Conservation (phyloP, 1,140 invertebrate species). For the Papilio glaucus region DNA sequence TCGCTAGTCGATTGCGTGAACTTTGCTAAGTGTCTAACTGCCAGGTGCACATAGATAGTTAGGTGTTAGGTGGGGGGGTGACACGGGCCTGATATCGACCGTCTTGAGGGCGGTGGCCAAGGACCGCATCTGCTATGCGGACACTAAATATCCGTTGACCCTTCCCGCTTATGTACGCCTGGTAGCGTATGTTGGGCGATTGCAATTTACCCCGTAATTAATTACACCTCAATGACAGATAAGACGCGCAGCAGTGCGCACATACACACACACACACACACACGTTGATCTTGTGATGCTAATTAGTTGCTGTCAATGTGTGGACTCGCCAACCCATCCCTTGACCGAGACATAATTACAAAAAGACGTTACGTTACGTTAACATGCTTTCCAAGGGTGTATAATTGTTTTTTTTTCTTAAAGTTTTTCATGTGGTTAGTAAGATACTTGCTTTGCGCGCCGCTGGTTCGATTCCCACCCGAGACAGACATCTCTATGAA, state of each 20-base stretch:
- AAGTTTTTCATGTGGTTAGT: too few relatives aligned
- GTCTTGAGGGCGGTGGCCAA: slow-evolving; percentile 79
- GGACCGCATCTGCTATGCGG: slow-evolving; percentile 80
- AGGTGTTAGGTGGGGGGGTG: slow-evolving; percentile 76
- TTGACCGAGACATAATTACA: not conserved
- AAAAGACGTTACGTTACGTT: too few relatives aligned
- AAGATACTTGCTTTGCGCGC: too few relatives aligned
- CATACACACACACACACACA: slow-evolving; percentile 49
- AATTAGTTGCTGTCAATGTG: slow-evolving; percentile 31
- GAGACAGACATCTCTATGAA: too few relatives aligned
- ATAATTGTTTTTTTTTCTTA: too few relatives aligned
- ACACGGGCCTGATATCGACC: slow-evolving; percentile 72
- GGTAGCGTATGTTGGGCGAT: slow-evolving; percentile 57
- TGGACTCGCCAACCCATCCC: not conserved
- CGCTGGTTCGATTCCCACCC: too few relatives aligned
- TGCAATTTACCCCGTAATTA: slow-evolving; percentile 76
- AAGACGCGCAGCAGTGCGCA: slow-evolving; percentile 69
- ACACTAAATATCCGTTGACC: slow-evolving; percentile 80
- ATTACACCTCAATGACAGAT: slow-evolving; percentile 78
- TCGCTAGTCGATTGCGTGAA: not conserved
- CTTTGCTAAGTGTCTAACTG: slow-evolving; percentile 58
- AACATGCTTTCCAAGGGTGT: too few relatives aligned
- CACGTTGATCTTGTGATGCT: slow-evolving; percentile 41
- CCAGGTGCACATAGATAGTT: slow-evolving; percentile 73
- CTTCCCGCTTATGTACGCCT: slow-evolving; percentile 69